These are phyloP conservation scores for Rhinoraja longicauda DNA, from an alignment of 2,797 vertebrate species.

Conservation along the genomic window DNA sequence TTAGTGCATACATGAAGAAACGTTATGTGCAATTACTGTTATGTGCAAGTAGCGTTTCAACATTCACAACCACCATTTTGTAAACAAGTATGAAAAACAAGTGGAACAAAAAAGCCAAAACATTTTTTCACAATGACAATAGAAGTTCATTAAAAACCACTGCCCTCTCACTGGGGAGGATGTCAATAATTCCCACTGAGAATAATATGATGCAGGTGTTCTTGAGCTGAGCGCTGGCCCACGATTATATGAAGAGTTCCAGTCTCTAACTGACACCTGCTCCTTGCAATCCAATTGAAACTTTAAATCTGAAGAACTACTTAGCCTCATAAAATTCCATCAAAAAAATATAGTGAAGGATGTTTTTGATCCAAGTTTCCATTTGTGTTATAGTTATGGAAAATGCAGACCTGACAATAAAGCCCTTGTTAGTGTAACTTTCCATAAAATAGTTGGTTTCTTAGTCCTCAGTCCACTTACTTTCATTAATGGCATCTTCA, in stretches of 20 bases:
- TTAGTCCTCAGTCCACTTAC: not conserved
- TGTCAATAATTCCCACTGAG: not conserved
- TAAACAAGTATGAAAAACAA: not conserved
- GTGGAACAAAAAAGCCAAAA: not conserved
- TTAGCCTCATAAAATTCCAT: not conserved
- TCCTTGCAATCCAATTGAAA: not conserved
- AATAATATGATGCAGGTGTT: not conserved
- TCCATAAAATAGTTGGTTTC: not conserved
- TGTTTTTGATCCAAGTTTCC: not conserved
- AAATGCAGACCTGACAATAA: not conserved
- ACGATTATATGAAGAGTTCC: not conserved
- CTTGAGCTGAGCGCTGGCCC: not conserved
- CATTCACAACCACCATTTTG: not conserved
- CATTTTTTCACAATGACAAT: not conserved
- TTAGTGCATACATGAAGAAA: not conserved
- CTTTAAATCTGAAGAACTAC: not conserved
- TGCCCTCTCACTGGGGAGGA: not conserved
- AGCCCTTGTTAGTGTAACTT: not conserved
- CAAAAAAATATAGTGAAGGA: not conserved
- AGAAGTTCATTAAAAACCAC: not conserved
- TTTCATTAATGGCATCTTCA: not conserved
- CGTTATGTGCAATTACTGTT: not conserved
- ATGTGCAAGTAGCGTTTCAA: not conserved
- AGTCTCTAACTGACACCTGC: not conserved
- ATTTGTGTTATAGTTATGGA: not conserved